Percentiles rank a stretch among this genome's conserved stretches.
These are phyloP conservation scores for Dendrolimus houi DNA, from an alignment of 2,888 invertebrate genomes.

Conservation along the genomic window DNA sequence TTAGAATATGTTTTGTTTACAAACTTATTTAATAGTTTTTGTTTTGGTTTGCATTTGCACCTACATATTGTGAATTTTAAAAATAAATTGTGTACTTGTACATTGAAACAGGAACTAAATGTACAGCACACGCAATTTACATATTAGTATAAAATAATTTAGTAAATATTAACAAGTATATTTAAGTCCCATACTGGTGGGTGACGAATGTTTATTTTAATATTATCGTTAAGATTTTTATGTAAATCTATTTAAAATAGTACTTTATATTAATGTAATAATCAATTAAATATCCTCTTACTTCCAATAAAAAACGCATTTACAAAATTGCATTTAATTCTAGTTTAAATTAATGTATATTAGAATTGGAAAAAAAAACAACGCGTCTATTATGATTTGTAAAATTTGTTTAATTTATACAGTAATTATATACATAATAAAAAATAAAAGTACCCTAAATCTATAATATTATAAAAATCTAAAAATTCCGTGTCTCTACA, in stretches of 20 bases:
- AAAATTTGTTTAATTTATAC: no score
- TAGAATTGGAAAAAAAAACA: no score
- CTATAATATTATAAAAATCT: no score
- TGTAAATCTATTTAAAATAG: not conserved
- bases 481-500: no score
- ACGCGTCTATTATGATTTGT: no score
- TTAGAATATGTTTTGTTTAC: not conserved
- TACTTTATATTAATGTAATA: constrained; percentile 11
- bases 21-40: not conserved
- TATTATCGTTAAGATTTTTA: constrained; percentile 1
- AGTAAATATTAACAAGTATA: constrained; percentile 1
- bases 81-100: not conserved
- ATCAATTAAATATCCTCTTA: no score
- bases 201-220: constrained; percentile 1
- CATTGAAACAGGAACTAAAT: not conserved
- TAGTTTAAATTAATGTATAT: no score
- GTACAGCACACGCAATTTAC: not conserved
- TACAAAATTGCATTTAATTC: no score
- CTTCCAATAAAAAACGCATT: no score
- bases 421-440: no score
- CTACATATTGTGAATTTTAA: not conserved
- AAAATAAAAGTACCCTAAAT: no score
- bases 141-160: not conserved
- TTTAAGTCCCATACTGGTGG: not conserved
- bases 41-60: not conserved